These are phyloP conservation scores for Homarus americanus DNA, from an alignment of 1,140 invertebrate species.

Conservation along the genomic window DNA sequence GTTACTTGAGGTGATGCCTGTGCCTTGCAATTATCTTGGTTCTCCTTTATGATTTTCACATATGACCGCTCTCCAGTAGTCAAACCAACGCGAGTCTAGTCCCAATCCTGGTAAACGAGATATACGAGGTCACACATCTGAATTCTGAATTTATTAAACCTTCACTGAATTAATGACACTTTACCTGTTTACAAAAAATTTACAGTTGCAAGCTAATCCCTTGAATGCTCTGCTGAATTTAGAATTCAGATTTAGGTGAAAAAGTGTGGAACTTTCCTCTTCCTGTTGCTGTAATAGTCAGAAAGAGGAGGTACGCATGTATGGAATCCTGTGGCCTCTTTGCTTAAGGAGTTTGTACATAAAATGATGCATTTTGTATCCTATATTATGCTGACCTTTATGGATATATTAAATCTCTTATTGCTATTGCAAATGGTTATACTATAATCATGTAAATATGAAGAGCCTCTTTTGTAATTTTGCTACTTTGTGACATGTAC, in stretches of 20 bases:
- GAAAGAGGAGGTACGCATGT: background rate
- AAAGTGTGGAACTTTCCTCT: background rate
- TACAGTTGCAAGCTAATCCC: background rate
- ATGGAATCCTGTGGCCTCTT: constrained; percentile 18
- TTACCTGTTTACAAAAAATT: background rate
- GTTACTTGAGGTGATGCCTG: constrained; percentile 67
- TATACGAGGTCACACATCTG: constrained; percentile 17
- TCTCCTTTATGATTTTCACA: constrained; percentile 12
- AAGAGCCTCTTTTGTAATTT: constrained; percentile 69
- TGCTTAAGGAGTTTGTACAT: constrained; percentile 33
- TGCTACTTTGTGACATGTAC: constrained; percentile 67
- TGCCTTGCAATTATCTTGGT: constrained; percentile 60
- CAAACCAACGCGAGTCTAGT: constrained; percentile 57
- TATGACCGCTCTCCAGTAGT: constrained; percentile 17
- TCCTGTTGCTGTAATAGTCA: background rate
- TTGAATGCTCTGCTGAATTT: background rate
- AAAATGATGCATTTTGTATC: constrained; percentile 58
- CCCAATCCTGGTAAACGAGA: constrained; percentile 43
- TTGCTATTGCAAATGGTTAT: constrained; percentile 39
- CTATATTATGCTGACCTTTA: constrained; percentile 51
- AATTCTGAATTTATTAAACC: constrained; percentile 14
- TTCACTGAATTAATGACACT: no score
- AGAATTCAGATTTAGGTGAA: background rate
- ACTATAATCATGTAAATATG: constrained; percentile 54
- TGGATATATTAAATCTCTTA: background rate